Conservation (phyloP, 2,888 invertebrate species). For the Ophioninae sp. region DNA sequence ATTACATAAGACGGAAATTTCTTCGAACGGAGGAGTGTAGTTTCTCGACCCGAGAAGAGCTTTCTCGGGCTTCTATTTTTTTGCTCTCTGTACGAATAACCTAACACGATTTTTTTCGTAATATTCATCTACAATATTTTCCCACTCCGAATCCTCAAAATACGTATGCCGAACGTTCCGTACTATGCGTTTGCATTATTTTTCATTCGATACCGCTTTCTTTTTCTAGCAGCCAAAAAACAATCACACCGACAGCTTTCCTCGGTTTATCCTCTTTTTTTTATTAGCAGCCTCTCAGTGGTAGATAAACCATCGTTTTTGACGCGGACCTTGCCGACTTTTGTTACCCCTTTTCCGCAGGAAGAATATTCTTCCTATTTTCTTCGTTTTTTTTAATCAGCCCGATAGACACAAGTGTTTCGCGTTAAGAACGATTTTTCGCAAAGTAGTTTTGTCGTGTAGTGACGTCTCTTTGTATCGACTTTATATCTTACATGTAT, state of each 20-base stretch:
- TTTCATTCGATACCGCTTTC: slow-evolving; percentile 32
- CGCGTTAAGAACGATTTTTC: slow-evolving; percentile 68
- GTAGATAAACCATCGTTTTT: slow-evolving; percentile 53
- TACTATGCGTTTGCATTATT: slow-evolving; percentile 37
- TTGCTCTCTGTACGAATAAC: slow-evolving; percentile 18
- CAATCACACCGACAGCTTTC: slow-evolving; percentile 45
- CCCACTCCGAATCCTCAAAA: slow-evolving; percentile 45
- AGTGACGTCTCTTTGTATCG: slow-evolving; percentile 79
- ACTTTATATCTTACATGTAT: slow-evolving; percentile 80
- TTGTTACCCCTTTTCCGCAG: neutral
- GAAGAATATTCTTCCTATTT: neutral
- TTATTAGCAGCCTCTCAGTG: slow-evolving; percentile 56
- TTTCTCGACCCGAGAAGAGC: slow-evolving; percentile 30
- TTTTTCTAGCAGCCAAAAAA: slow-evolving; percentile 31
- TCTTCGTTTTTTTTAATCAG: slow-evolving; percentile 50
- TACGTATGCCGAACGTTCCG: slow-evolving; percentile 36
- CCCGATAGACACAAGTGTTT: slow-evolving; percentile 40
- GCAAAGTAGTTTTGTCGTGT: slow-evolving; percentile 75
- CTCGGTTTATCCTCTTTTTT: slow-evolving; percentile 16
- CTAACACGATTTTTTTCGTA: slow-evolving; percentile 36
- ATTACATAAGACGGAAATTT: slow-evolving; percentile 21
- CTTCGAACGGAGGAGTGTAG: slow-evolving; percentile 24
- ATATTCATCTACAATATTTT: slow-evolving; percentile 53
- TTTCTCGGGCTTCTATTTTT: slow-evolving; percentile 6
- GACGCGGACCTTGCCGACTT: slow-evolving; percentile 57